Percentiles rank a stretch among this genome's conserved stretches.
phyloP scores from a whole-genome alignment of 2,113 vertebrate genomes.

The Gymnorhina tibicen region DNA sequence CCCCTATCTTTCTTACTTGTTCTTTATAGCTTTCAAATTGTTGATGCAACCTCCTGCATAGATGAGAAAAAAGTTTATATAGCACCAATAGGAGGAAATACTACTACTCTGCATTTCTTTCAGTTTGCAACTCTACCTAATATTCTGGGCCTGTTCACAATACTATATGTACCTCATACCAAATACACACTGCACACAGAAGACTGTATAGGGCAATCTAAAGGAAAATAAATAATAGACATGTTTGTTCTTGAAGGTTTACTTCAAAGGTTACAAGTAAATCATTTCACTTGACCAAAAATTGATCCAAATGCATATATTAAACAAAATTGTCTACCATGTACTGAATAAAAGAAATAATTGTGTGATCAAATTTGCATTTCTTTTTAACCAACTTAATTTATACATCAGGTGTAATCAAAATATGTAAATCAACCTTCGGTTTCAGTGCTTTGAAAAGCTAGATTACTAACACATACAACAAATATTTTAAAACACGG shows the following conservation, averaged over 20 bases:
- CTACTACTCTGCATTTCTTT: not conserved
- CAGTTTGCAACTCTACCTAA: not conserved
- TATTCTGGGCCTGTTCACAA: not conserved
- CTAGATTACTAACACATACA: not conserved
- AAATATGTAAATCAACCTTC: not conserved
- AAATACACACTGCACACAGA: not conserved
- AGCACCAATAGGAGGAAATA: not conserved
- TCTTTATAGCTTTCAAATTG: slow-evolving; percentile 99
- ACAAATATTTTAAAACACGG: not conserved
- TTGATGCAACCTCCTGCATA: slow-evolving; percentile 91
- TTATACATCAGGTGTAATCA: not conserved
- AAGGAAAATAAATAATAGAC: not conserved
- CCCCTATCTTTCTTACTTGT: slow-evolving; percentile 95
- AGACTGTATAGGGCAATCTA: not conserved
- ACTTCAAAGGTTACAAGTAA: not conserved
- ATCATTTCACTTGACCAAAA: not conserved
- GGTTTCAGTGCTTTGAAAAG: not conserved
- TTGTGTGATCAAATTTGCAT: not conserved
- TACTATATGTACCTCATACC: not conserved
- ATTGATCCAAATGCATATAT: not conserved
- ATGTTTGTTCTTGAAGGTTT: not conserved
- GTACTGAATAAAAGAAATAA: not conserved
- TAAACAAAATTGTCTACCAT: not conserved
- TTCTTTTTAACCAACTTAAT: not conserved
- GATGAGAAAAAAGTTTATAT: slow-evolving; percentile 59